phyloP scores from a whole-genome alignment of 2,113 vertebrate genomes.

The Rhinoptilus africanus region DNA sequence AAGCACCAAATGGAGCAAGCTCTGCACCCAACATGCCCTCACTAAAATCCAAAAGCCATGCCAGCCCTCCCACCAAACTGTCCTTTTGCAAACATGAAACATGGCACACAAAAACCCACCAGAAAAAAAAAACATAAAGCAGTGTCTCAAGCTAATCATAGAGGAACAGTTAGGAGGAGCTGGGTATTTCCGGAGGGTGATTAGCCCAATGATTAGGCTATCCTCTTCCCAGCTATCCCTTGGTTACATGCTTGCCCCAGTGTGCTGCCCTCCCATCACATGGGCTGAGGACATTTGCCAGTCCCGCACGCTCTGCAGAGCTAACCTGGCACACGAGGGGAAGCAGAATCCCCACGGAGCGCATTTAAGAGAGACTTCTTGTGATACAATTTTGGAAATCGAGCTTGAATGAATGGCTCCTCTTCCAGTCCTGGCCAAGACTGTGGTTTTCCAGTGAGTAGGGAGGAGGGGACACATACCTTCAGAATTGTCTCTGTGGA shows the following conservation, averaged over 20 bases:
- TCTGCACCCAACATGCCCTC: no score
- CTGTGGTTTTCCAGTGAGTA: slow-evolving; percentile 46
- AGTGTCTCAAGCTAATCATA: not conserved
- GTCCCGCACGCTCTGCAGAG: not conserved
- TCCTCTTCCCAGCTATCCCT: not conserved
- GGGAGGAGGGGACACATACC: slow-evolving; percentile 2
- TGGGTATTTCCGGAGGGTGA: not conserved
- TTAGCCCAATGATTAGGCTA: not conserved
- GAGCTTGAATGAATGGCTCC: not conserved
- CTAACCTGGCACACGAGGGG: not conserved
- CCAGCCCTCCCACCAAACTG: accelerated
- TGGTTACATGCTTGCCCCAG: not conserved
- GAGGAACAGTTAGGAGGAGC: not conserved
- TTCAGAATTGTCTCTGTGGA: not conserved
- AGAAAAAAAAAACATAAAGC: not conserved
- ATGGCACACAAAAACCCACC: not conserved
- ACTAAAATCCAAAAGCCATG: not conserved
- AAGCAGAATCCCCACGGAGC: not conserved
- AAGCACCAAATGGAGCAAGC: not conserved
- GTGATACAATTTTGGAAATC: not conserved
- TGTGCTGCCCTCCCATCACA: not conserved
- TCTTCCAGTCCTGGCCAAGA: slow-evolving; percentile 22
- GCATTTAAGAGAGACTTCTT: not conserved
- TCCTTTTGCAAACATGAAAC: not conserved
- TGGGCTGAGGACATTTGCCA: accelerated